phyloP scores from a whole-genome alignment of 2,888 invertebrate genomes.

The Chrysolina americana region DNA sequence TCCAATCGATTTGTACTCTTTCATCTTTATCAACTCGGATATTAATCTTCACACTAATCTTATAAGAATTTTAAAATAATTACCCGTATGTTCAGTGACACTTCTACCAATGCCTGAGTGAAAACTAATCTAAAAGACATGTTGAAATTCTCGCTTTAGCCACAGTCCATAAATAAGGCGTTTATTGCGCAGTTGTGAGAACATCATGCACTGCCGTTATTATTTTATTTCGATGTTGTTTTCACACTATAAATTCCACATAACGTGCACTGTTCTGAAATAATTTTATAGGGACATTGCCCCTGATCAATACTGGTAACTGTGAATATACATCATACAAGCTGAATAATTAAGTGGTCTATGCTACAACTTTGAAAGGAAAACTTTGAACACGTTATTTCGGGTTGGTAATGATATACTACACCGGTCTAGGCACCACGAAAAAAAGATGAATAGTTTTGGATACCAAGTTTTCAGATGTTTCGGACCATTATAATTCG shows the following conservation, averaged over 20 bases:
- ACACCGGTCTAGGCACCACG: neutral
- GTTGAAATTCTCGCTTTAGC: neutral
- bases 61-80: too few species aligned
- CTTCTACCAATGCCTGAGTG: neutral
- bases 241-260: constrained; percentile 4
- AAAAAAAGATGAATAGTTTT: neutral
- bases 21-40: too few species aligned
- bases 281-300: constrained; percentile 16
- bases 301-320: constrained; percentile 8
- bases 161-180: neutral
- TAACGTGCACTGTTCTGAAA: neutral
- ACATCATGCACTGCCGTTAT: neutral
- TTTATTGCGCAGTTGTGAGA: neutral
- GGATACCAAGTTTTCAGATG: neutral
- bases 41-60: too few species aligned
- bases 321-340: constrained; percentile 18
- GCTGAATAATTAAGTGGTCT: constrained; percentile 10
- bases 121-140: neutral
- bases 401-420: neutral
- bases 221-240: neutral
- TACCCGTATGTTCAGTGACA: too few species aligned
- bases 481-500: neutral
- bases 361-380: neutral
- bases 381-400: constrained; percentile 1
- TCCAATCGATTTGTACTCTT: too few species aligned